Evolutionary conservation across 2,888 invertebrate species (phyloP), one percentile per base, ranked within the genome.

Genomic region (Emmelina monodactyla): DNA sequence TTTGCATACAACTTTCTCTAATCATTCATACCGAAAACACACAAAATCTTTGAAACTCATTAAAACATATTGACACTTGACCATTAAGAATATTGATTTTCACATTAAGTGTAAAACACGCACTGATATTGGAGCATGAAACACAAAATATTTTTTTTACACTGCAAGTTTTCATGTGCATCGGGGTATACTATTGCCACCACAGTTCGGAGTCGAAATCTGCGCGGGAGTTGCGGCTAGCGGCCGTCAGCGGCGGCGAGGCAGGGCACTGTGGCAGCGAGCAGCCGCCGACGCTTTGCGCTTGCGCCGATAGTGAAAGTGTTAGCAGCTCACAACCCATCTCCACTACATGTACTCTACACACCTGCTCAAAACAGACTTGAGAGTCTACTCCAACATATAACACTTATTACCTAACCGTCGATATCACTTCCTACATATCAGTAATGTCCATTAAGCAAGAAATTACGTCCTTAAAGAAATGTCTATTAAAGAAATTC

Each of bases 261-360:
- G 68, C 68, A 64, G 61, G 66, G 62, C 65, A 71, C 73, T 67
- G 58, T 44, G 49, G 45, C 48, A 16, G 12, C 25, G 30, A n/a
- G n/a, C n/a, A n/a, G n/a, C n/a, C 30, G 46, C 56, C 49, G 46
- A 51, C 45, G 53, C 53, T 53, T 61, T 53, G 57, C 58, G 54
- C 58, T 60, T 48, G 32, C 37, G 42, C 41, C 59, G 71, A 76
- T 60, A 79, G 79, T 79, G 79, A 79, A 79, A 79, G 79, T 75
- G 64, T 4, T 14, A 13, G 33, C 33, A 25, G 14, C 31, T 52
- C 62, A 66, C 33, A 25, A 11, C 31, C 52, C 62, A 66, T 70
- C 73, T 69, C 63, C 53, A 44, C 47, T 46, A 45, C 44, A 50
- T 57, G 53, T 51, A 51, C 52, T 58, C 50, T 13, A 10, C 31